A percentile compares a stretch with the other conserved stretches of the same genome.
Conservation (phyloP, 2,113 vertebrate genomes). For the Bufo bufo region DNA sequence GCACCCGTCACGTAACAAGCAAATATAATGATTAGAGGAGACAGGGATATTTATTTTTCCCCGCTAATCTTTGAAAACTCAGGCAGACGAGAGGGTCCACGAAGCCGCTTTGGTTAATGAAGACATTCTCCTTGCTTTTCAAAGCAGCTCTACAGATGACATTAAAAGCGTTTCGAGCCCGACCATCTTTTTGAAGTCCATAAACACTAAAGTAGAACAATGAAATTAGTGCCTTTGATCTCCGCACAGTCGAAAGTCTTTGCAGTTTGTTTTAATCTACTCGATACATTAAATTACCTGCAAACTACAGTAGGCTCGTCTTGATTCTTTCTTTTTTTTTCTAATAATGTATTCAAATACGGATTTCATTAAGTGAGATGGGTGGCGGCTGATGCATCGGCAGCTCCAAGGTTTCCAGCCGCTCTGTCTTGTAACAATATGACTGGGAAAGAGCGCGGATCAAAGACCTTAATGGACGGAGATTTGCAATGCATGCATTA, state of each 20-base stretch:
- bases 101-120: constrained; percentile 79
- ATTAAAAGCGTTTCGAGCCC: constrained; percentile 82
- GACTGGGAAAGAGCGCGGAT: constrained; percentile 67
- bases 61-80: constrained; percentile 58
- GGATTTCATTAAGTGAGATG: constrained; percentile 63
- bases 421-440: constrained; percentile 63
- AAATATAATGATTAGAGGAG: constrained; percentile 27
- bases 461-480: constrained; percentile 79
- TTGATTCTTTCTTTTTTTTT: constrained; percentile 59
- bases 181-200: constrained; percentile 84
- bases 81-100: constrained; percentile 75
- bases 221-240: constrained; percentile 80
- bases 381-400: constrained; percentile 61
- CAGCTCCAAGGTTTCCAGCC: constrained; percentile 60
- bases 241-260: constrained; percentile 75
- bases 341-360: constrained; percentile 62
- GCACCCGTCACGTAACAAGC: not conserved
- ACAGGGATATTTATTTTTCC: constrained; percentile 60
- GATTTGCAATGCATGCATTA: constrained; percentile 79
- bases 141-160: constrained; percentile 81
- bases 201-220: constrained; percentile 84
- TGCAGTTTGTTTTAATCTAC: constrained; percentile 83
- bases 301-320: constrained; percentile 65
- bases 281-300: constrained; percentile 72
- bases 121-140: constrained; percentile 80